These are phyloP conservation scores for Tenthredo mesomela DNA, from an alignment of 2,888 invertebrate genomes.

Conservation along the genomic window DNA sequence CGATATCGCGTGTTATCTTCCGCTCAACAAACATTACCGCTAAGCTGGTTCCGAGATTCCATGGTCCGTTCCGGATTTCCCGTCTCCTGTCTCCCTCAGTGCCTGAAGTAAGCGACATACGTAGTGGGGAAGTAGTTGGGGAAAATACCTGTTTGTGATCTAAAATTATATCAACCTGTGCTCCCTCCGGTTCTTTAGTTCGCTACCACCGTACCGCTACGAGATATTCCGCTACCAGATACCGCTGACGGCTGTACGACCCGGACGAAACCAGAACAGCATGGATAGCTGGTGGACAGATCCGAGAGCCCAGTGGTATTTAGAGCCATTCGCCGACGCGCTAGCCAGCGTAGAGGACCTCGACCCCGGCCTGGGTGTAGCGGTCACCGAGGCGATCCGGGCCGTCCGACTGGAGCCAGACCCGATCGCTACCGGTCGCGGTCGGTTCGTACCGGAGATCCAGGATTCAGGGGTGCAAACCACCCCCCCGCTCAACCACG, in stretches of 20 bases:
- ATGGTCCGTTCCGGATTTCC: constrained; percentile 55
- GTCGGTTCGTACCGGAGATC: too few species aligned
- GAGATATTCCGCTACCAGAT: neutral
- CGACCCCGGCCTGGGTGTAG: neutral
- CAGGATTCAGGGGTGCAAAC: too few species aligned
- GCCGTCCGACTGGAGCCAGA: too few species aligned
- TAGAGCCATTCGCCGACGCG: neutral
- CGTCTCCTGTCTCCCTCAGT: constrained; percentile 43
- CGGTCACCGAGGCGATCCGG: too few species aligned
- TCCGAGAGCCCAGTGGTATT: neutral
- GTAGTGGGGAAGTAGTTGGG: too few species aligned
- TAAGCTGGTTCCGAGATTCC: constrained; percentile 58
- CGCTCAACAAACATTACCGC: constrained; percentile 55
- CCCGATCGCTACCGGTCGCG: too few species aligned
- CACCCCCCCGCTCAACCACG: too few species aligned
- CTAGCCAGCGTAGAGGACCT: neutral
- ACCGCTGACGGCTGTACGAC: neutral
- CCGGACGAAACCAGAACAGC: neutral
- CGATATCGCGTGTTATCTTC: constrained; percentile 54
- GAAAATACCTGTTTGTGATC: too few species aligned
- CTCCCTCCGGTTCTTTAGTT: too few species aligned
- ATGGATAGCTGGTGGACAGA: neutral
- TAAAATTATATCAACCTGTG: too few species aligned
- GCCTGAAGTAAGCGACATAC: neutral
- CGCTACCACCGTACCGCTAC: constrained; percentile 3